phyloP scores from a whole-genome alignment of 1,140 invertebrate species.

The Drosophila nikananu region DNA sequence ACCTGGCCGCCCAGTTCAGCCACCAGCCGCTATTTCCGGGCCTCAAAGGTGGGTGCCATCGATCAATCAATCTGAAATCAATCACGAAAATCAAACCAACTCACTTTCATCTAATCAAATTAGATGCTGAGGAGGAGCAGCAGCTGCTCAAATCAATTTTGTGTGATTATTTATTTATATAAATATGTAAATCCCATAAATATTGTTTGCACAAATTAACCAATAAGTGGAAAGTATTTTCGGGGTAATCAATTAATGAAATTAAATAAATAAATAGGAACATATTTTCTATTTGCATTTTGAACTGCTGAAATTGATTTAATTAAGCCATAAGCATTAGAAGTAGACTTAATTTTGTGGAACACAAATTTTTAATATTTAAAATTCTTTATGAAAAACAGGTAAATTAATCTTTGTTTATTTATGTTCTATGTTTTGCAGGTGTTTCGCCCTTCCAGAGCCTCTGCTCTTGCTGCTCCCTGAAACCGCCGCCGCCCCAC shows the following conservation, averaged over 20 bases:
- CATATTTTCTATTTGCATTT: background rate
- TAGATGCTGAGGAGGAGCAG: slow-evolving; percentile 7
- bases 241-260: background rate
- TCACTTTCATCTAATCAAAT: slow-evolving; percentile 60
- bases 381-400: background rate
- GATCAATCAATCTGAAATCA: slow-evolving; percentile 55
- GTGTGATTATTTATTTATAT: background rate
- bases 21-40: slow-evolving; percentile 92
- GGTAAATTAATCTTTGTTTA: background rate
- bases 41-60: slow-evolving; percentile 88
- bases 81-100: slow-evolving; percentile 36
- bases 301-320: background rate
- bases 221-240: background rate
- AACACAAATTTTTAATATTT: background rate
- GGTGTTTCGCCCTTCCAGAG: slow-evolving; percentile 88
- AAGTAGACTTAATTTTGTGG: background rate
- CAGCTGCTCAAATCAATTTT: slow-evolving; percentile 38
- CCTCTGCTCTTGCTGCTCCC: slow-evolving; percentile 91
- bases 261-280: background rate
- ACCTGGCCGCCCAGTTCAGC: slow-evolving; percentile 91
- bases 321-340: background rate
- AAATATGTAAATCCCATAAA: slow-evolving; percentile 7
- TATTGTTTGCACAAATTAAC: background rate
- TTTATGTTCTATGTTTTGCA: slow-evolving; percentile 23
- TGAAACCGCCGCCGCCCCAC: slow-evolving; percentile 87